Conservation (phyloP, 2,113 vertebrate species). For the Prolemur simus region DNA sequence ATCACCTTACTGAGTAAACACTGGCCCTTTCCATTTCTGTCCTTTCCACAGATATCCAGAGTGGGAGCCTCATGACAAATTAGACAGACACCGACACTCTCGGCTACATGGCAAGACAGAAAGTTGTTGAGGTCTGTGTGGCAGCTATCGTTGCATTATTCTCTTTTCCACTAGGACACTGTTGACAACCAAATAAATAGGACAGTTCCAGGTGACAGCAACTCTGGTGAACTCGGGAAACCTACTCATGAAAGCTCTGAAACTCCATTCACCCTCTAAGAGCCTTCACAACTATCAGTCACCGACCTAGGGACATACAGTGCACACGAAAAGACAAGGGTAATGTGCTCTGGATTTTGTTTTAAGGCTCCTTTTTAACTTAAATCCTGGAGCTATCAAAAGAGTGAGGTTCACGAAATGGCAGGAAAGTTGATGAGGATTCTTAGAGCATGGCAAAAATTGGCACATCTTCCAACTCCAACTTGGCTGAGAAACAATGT, state of each 20-base stretch:
- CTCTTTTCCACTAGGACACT: neutral
- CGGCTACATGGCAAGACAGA: neutral
- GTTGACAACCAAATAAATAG: neutral
- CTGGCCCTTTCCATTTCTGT: neutral
- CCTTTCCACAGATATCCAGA: neutral
- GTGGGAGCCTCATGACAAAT: neutral
- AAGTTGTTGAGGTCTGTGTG: neutral
- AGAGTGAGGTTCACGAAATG: neutral
- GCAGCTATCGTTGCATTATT: neutral
- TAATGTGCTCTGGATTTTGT: neutral
- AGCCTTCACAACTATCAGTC: neutral
- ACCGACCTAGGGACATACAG: neutral
- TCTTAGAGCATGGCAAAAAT: neutral
- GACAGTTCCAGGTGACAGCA: constrained; percentile 9
- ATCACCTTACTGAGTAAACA: neutral
- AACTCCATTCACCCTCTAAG: neutral
- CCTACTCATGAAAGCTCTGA: neutral
- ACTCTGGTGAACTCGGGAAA: constrained; percentile 46
- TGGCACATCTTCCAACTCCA: neutral
- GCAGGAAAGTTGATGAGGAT: neutral
- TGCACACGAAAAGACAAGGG: neutral
- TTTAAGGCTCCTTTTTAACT: constrained; percentile 10
- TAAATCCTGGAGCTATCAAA: neutral
- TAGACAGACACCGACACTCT: neutral
- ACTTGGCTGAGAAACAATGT: neutral